Evolutionary conservation across 1,140 invertebrate species (phyloP).

Genomic region (Drosophila repletoides): DNA sequence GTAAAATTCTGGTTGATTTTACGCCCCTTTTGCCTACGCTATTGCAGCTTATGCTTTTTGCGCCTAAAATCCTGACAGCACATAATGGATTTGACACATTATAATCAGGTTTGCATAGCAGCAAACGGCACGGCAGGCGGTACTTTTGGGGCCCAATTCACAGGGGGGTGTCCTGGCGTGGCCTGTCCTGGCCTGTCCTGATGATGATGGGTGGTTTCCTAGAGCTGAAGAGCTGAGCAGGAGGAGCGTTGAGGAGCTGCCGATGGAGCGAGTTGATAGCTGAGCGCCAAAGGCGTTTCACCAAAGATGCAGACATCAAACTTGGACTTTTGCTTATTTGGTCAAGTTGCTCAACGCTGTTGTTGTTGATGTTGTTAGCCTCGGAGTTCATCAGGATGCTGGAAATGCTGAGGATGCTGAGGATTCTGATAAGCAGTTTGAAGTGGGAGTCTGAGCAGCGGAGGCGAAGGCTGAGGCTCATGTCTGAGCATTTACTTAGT

Average conservation of each 20-base stretch:
- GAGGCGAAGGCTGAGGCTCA: no score
- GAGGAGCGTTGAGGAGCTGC: no score
- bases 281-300: constrained; percentile 20
- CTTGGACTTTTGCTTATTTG: constrained; percentile 64
- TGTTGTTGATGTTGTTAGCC: constrained; percentile 17
- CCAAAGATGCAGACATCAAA: constrained; percentile 33
- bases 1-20: no score
- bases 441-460: no score
- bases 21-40: no score
- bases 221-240: no score
- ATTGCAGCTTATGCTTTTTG: constrained; percentile 23
- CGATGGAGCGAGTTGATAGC: constrained; percentile 16
- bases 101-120: constrained; percentile 78
- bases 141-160: constrained; percentile 8
- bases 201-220: constrained; percentile 10
- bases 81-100: constrained; percentile 82
- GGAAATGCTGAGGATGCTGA: no score
- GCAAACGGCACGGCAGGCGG: constrained; percentile 19
- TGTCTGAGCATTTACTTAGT: constrained; percentile 78
- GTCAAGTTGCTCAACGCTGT: constrained; percentile 34
- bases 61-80: constrained; percentile 70
- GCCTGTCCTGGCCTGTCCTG: background rate
- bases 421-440: constrained; percentile 53
- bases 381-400: constrained; percentile 38
- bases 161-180: constrained; percentile 10